phyloP scores from a whole-genome alignment of 1,140 invertebrate species.

The Pinna nobilis region DNA sequence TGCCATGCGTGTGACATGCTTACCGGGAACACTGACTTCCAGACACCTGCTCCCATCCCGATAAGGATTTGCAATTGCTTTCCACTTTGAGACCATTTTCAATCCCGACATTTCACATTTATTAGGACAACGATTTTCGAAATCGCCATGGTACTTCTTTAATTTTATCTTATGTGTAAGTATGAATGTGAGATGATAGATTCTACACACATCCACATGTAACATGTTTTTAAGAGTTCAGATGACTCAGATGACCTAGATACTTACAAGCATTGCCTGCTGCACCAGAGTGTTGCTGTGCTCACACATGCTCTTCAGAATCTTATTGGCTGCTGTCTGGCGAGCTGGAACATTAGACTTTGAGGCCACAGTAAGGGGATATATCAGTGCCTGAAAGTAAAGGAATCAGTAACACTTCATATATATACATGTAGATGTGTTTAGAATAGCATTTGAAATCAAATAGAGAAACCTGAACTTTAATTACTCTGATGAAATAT shows the following conservation, averaged over 20 bases:
- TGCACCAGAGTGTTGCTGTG: conserved; percentile 93
- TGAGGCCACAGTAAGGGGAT: conserved; percentile 97
- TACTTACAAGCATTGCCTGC: conserved; percentile 87
- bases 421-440: not conserved
- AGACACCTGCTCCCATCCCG: no score
- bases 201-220: not conserved
- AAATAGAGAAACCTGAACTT: not conserved
- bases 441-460: not conserved
- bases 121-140: no score
- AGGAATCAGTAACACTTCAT: not conserved
- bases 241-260: not conserved
- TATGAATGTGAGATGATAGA: no score
- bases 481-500: not conserved
- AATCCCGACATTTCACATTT: no score
- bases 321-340: conserved; percentile 93
- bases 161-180: no score
- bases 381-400: conserved; percentile 91
- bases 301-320: conserved; percentile 96
- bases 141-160: no score
- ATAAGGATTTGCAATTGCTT: no score
- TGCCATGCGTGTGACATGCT: no score
- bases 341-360: conserved; percentile 92
- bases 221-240: not conserved
- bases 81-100: no score
- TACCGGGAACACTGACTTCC: no score